Percentiles rank a stretch among this genome's conserved stretches.
Evolutionary conservation across 2,888 invertebrate species (phyloP).

Genomic region (Phaonia tiefii): DNA sequence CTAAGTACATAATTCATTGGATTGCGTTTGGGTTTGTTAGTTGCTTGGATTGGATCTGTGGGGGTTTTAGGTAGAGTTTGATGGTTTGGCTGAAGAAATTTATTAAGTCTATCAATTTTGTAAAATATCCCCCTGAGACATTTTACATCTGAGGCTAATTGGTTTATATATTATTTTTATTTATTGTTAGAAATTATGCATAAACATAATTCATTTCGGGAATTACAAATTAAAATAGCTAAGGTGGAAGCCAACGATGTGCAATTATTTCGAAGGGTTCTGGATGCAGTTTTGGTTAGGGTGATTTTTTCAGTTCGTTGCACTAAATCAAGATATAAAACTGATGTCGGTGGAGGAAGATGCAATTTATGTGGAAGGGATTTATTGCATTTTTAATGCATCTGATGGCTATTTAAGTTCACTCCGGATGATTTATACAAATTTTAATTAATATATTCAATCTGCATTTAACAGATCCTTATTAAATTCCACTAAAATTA

Average conservation of each 20-base stretch:
- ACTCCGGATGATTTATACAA: too few relatives aligned
- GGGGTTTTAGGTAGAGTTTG: neutral
- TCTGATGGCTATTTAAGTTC: too few relatives aligned
- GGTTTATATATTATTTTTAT: conserved; percentile 64
- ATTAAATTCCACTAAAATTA: too few relatives aligned
- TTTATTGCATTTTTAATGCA: too few relatives aligned
- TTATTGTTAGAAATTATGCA: conserved; percentile 59
- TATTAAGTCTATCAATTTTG: conserved; percentile 63
- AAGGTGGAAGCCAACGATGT: neutral
- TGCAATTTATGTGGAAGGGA: too few relatives aligned
- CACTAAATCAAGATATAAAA: too few relatives aligned
- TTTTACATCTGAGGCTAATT: conserved; percentile 66
- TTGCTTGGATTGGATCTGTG: neutral
- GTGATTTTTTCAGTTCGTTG: too few relatives aligned
- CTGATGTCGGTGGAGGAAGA: too few relatives aligned
- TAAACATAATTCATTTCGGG: conserved; percentile 24
- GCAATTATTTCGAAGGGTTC: neutral
- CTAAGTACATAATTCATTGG: conserved; percentile 58
- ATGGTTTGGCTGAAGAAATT: conserved; percentile 45
- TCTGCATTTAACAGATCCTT: too few relatives aligned
- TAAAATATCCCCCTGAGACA: conserved; percentile 60
- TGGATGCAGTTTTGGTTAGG: too few relatives aligned
- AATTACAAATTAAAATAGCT: neutral
- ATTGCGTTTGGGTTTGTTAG: neutral
- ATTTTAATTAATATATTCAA: too few relatives aligned